Base-by-base conservation (phyloP, 2,113 vertebrate species). In the Gobius niger region DNA sequence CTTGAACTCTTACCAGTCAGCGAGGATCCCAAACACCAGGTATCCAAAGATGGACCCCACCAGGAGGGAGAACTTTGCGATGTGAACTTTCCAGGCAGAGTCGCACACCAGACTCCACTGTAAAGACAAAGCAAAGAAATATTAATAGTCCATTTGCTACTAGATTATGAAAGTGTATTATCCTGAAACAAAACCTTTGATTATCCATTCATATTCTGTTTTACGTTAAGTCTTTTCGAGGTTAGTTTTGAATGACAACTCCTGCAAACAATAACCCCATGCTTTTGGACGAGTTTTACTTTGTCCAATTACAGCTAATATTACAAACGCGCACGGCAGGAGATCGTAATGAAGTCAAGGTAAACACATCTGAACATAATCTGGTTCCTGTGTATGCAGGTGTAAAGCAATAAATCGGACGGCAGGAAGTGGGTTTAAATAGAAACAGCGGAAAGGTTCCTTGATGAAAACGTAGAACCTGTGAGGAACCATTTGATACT, bases 41-140 rank as follows among this genome's bases (percentile, higher is more conserved):
- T 97, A 98, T 79, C 97, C 97, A 24, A 98, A 97, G 91, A 98
- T 99, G 88, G 97, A 95, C 63, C 97, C 97, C 84, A 99, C 97
- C 84, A 98, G 89, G 18, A 99, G 91, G 54, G 97, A 98, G 87
- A 99, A 99, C 81, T 98, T 99, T 72, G 96, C 96, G 70, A 99
- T 98, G 80, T 98, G 96, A 77, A 98, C 96, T 88, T 95, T 96
- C 95, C 95, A 96, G 63, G 93, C 91, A 10, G 94, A 95, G 11
- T 95, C 92, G 81, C 96, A 98, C 88, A 98, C 95, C 89, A 99
- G 93, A 88, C 95, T 93, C 96, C 96, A 99, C 97, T 98, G 88
- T 18, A 84, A 49, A 92, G 72, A 87, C 53, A 91, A 86, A 34
- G 90, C 67, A 69, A 84, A 50, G 89, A 47, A 81, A 8, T 8